A percentile compares a stretch with the other conserved stretches of the same genome.
Evolutionary conservation across 2,113 vertebrate species (phyloP).

Genomic region (Syngnathus scovelli): DNA sequence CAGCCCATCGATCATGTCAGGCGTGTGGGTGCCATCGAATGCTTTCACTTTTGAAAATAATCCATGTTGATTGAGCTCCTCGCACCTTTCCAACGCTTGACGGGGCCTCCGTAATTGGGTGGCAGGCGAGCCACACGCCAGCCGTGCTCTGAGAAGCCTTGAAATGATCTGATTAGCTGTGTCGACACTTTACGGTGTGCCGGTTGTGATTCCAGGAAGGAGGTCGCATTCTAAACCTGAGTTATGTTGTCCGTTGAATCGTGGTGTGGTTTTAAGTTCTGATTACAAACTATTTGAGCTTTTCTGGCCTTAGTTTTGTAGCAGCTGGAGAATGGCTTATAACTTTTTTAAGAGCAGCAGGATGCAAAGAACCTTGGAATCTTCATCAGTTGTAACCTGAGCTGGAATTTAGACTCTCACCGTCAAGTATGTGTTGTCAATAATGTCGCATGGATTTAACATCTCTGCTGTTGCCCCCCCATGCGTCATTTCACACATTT

Average conservation of each 20-base stretch:
- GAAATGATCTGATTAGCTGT: slow-evolving; percentile 2
- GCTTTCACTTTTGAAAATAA: slow-evolving; percentile 55
- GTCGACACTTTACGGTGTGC: not conserved
- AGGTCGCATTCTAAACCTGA: slow-evolving; percentile 1
- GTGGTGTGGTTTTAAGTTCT: slow-evolving; percentile 10
- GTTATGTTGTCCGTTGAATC: slow-evolving; percentile 2
- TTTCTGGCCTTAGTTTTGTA: not conserved
- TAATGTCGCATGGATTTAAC: not conserved
- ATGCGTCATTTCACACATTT: not conserved
- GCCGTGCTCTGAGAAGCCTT: slow-evolving; percentile 9
- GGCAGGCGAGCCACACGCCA: not conserved
- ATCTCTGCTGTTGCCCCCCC: not conserved
- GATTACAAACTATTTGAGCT: slow-evolving; percentile 15
- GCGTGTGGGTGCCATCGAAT: slow-evolving; percentile 38
- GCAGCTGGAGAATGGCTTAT: not conserved
- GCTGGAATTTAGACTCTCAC: not conserved
- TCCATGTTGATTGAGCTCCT: slow-evolving; percentile 47
- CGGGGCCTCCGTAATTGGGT: slow-evolving; percentile 13
- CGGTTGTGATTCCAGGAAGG: slow-evolving; percentile 10
- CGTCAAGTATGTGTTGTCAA: not conserved
- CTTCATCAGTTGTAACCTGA: not conserved
- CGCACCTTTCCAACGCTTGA: slow-evolving; percentile 31
- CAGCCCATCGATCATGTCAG: slow-evolving; percentile 42
- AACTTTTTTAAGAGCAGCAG: not conserved
- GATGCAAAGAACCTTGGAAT: not conserved